Conservation (phyloP, 2,113 vertebrate genomes). For the Clarias macrocephalus region DNA sequence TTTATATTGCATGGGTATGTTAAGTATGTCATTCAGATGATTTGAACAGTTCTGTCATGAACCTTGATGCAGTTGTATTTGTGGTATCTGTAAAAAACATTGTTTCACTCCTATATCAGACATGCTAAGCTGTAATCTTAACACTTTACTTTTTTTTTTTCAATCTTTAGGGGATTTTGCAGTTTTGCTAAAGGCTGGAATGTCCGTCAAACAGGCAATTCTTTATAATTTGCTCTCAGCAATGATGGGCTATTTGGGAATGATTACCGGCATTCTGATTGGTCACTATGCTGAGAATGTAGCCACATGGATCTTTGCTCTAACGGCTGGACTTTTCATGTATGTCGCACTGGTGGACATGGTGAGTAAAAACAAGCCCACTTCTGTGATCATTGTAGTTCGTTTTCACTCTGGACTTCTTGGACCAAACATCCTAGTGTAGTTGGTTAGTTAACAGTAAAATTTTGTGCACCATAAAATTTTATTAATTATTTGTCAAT, state of each 20-base stretch:
- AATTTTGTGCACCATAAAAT: not conserved
- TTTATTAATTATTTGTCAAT: not conserved
- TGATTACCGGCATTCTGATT: conserved; percentile 90
- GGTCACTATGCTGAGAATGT: conserved; percentile 94
- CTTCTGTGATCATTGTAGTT: not conserved
- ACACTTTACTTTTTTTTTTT: not conserved
- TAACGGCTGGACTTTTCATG: conserved; percentile 95
- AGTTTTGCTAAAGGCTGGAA: conserved; percentile 92
- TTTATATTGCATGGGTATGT: not conserved
- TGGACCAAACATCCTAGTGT: not conserved
- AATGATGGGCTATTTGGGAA: conserved; percentile 89
- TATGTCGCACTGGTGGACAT: conserved; percentile 98
- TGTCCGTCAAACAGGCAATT: conserved; percentile 94
- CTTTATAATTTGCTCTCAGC: conserved; percentile 94
- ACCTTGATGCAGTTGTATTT: not conserved
- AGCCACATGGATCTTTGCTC: conserved; percentile 96
- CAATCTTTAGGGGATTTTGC: conserved; percentile 87
- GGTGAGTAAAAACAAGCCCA: conserved; percentile 76
- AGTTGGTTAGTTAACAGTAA: not conserved
- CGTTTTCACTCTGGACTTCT: not conserved
- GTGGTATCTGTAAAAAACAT: not conserved
- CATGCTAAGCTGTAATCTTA: not conserved
- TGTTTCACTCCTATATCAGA: not conserved
- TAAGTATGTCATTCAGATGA: not conserved
- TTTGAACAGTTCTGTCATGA: too few species aligned